Evolutionary conservation across 2,888 invertebrate genomes (phyloP), one percentile per base, ranked within the genome.

Genomic region (Mesorhabditis spiculigera): DNA sequence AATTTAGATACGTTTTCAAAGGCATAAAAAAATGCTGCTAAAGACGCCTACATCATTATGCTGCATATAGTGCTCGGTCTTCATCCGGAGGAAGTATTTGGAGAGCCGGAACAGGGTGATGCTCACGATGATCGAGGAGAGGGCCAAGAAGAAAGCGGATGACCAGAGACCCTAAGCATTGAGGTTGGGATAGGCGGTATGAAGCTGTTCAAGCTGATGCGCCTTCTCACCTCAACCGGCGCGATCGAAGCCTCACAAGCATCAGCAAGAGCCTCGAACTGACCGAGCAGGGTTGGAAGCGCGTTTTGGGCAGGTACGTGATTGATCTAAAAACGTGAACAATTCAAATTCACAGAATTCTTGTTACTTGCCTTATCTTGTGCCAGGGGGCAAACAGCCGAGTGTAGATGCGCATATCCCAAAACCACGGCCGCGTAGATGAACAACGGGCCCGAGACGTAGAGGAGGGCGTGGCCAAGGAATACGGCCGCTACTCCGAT

Each of bases 1-100:
- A 13, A 13, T 50, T 50, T 50, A n/a, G 10, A 13, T 13, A 50
- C n/a, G n/a, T 50, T 50, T 10, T n/a, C 3, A 50, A 50, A 50
- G 1, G 8, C 58, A 13, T 50, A n/a, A 50, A 50, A 50, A 28
- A 28, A 3, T 13, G 8, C n/a, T 50, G 8, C n/a, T 50, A 50
- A 50, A n/a, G 8, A 50, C 10, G n/a, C 58, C n/a, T 50, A 50
- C 58, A 50, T 50, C 58, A 50, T 50, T 50, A 2, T 50, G 58
- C n/a, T 50, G 58, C 58, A 10, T 13, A 66, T 79, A 78, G 65
- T 75, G 77, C 62, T 79, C 79, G 45, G 74, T 75, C 44, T 73
- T 77, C 76, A 77, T 76, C 41, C 77, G 69, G 5, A 74, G 73
- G 45, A 72, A 77, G 58, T 74, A 77, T 61, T 76, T 79, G 71